Evolutionary conservation across 1,140 invertebrate species (phyloP).

Genomic region (Drosophila neocordata): DNA sequence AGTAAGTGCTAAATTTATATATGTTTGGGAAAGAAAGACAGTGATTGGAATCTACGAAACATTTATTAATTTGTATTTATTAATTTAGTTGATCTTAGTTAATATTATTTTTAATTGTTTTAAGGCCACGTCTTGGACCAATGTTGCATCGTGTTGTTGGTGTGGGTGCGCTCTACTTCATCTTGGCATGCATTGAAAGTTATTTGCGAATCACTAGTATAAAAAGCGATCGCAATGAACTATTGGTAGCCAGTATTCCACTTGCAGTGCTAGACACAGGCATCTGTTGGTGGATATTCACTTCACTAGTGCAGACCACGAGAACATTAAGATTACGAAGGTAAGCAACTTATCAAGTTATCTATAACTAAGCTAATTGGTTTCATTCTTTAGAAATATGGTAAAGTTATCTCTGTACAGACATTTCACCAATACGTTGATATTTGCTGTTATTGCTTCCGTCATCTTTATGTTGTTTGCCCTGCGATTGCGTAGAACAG

Average conservation of each 20-base stretch:
- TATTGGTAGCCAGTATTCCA: constrained; percentile 89
- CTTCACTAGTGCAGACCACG: constrained; percentile 94
- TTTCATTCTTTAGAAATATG: constrained; percentile 86
- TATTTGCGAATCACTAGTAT: constrained; percentile 89
- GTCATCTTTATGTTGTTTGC: constrained; percentile 96
- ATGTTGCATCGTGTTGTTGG: constrained; percentile 93
- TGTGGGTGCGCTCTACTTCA: constrained; percentile 91
- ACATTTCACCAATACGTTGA: constrained; percentile 96
- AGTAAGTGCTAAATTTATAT: no score
- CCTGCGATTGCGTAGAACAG: constrained; percentile 89
- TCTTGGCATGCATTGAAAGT: constrained; percentile 91
- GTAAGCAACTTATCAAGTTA: constrained; percentile 60
- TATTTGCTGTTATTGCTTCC: constrained; percentile 94
- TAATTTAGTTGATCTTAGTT: no score
- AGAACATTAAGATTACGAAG: constrained; percentile 92
- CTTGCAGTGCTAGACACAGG: constrained; percentile 88
- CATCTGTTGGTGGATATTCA: constrained; percentile 93
- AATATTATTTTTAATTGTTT: constrained; percentile 26
- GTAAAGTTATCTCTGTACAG: constrained; percentile 95
- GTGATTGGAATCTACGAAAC: no score
- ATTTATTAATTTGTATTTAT: no score
- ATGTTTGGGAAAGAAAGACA: no score
- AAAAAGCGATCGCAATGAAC: constrained; percentile 87
- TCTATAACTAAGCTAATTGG: background rate
- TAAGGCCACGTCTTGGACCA: constrained; percentile 92